Percentiles rank a stretch among this genome's conserved stretches.
Evolutionary conservation across 2,888 invertebrate genomes (phyloP).

Genomic region (Sarcophaga rosellei): DNA sequence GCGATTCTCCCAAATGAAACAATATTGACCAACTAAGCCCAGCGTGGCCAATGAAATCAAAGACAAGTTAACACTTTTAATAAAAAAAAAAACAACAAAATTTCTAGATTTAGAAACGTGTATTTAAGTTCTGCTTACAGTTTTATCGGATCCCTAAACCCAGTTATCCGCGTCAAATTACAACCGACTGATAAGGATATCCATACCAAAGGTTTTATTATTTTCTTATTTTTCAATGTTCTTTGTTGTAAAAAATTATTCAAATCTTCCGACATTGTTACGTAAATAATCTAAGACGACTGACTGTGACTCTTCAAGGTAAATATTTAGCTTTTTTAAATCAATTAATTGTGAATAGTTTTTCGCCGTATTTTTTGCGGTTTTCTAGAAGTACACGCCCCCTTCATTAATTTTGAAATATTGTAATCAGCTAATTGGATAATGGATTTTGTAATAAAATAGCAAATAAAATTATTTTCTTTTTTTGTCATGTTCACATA

Average conservation of each 20-base stretch:
- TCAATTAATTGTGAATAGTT: no score
- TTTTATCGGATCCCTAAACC: conserved; percentile 32
- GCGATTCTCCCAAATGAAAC: conserved; percentile 45
- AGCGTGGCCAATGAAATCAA: conserved; percentile 16
- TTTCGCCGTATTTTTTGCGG: no score
- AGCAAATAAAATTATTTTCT: no score
- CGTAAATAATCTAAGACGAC: no score
- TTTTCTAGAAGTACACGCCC: no score
- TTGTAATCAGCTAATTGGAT: no score
- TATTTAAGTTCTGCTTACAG: conserved; percentile 25
- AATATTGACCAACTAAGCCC: conserved; percentile 37
- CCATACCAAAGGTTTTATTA: conserved; percentile 29
- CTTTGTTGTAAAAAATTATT: conserved; percentile 37
- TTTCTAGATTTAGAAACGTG: no score
- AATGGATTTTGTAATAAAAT: no score
- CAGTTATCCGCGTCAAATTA: conserved; percentile 26
- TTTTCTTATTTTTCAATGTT: conserved; percentile 26
- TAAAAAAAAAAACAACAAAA: neutral
- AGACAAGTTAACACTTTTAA: conserved; percentile 27
- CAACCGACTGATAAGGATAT: conserved; percentile 41
- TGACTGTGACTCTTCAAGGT: no score
- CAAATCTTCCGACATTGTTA: conserved; percentile 8
- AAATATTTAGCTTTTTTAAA: no score
- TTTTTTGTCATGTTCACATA: no score
- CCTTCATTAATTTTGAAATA: no score